Evolutionary conservation across 1,140 invertebrate species (phyloP).

Genomic region (Bombus waltoni): DNA sequence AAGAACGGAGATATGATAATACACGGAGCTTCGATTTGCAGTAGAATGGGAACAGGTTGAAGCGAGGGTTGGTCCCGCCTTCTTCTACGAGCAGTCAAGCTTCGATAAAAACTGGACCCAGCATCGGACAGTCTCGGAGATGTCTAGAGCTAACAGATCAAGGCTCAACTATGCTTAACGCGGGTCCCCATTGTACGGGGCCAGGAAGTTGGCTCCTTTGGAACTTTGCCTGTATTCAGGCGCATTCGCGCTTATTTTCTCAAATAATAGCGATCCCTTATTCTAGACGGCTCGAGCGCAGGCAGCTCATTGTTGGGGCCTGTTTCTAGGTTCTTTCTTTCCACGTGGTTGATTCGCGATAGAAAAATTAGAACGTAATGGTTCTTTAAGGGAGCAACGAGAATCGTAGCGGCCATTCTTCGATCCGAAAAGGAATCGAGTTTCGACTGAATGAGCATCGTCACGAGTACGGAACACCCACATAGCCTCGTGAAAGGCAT

Average conservation of each 20-base stretch:
- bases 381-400: neutral
- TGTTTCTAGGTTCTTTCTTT: too few species aligned
- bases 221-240: neutral
- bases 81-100: neutral
- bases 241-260: neutral
- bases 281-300: too few species aligned
- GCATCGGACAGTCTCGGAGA: neutral
- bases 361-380: neutral
- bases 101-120: conserved; percentile 10
- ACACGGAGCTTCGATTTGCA: neutral
- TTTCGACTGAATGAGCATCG: neutral
- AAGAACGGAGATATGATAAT: neutral
- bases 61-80: neutral
- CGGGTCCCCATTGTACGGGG: neutral
- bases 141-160: neutral
- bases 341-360: neutral
- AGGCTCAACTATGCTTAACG: neutral
- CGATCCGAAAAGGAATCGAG: neutral
- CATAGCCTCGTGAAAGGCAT: conserved; percentile 20
- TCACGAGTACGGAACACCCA: conserved; percentile 24
- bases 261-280: neutral
- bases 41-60: too few species aligned
- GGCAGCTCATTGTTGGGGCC: neutral
- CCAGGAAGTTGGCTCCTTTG: neutral
- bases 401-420: too few species aligned